phyloP scores from a whole-genome alignment of 2,888 invertebrate genomes.

The Amaurobius ferox region DNA sequence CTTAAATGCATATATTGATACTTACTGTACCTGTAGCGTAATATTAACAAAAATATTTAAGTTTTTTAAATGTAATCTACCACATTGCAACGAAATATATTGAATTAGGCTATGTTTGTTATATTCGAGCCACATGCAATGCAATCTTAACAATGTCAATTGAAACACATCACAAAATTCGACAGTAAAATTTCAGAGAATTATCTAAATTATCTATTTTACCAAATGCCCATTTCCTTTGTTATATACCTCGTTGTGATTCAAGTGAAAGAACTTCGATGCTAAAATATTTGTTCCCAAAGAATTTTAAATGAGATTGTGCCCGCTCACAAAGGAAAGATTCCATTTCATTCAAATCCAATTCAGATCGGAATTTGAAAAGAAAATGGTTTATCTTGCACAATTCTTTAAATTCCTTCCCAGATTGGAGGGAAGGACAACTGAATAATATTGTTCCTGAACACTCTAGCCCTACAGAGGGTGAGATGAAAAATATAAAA shows the following conservation, averaged over 20 bases:
- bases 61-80: too few relatives aligned
- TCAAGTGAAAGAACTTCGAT: neutral
- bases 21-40: too few relatives aligned
- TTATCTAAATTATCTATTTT: neutral
- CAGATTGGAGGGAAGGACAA: neutral
- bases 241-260: neutral
- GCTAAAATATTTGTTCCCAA: neutral
- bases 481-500: neutral
- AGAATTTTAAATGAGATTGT: conserved; percentile 9
- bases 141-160: too few relatives aligned
- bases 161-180: neutral
- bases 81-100: too few relatives aligned
- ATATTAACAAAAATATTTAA: too few relatives aligned
- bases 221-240: neutral
- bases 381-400: neutral
- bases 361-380: neutral
- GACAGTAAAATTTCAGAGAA: neutral
- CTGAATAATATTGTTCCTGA: neutral
- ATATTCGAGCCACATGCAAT: too few relatives aligned
- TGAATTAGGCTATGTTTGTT: too few relatives aligned
- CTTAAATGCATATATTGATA: too few relatives aligned
- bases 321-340: neutral
- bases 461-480: neutral
- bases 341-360: conserved; percentile 7
- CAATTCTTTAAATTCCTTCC: neutral